Evolutionary conservation across 2,113 vertebrate genomes (phyloP), one percentile per base, ranked within the genome.

Genomic region (Rhagologus leucostigma): DNA sequence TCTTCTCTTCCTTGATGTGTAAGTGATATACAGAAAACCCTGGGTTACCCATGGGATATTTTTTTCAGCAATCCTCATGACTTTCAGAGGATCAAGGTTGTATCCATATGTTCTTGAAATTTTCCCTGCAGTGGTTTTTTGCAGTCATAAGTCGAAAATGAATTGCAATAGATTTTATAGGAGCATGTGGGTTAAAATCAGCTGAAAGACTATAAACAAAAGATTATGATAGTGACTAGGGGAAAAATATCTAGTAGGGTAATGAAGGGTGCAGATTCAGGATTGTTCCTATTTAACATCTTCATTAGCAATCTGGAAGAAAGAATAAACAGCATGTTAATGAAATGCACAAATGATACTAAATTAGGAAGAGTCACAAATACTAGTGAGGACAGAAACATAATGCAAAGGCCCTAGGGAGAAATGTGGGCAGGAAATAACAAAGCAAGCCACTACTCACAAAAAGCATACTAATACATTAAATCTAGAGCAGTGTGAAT

Each of bases 271-370:
- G 90, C 68, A 95, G 62, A 94, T 96, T 95, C 96, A 89, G 93
- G 92, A 97, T 90, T 97, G 92, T 90, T 96, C 76, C 95, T 97
- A 92, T 97, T 97, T 96, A 97, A 96, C 86, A 96, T 89, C 95
- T 97, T 96, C 93, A 96, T 97, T 96, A 96, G 90, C 96, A 97
- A 96, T 96, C 96, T 96, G 95, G 96, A 96, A 94, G 93, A 84
- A 97, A 90, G 83, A 92, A 92, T 89, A 95, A 97, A 93, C 96
- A 93, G 86, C 90, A 92, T 82, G 95, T 89, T 94, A 95, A 97
- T 96, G 96, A 94, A 96, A 96, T 90, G 70, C 93, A 93, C 69
- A 92, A 94, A 93, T 84, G 92, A 84, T 95, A 93, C 88, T 97
- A 87, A 95, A 96, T 96, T 93, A 92, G 68, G 77, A 95, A 85